Percentiles rank a stretch among this genome's conserved stretches.
phyloP scores from a whole-genome alignment of 2,113 vertebrate genomes.

The Monopterus albus region DNA sequence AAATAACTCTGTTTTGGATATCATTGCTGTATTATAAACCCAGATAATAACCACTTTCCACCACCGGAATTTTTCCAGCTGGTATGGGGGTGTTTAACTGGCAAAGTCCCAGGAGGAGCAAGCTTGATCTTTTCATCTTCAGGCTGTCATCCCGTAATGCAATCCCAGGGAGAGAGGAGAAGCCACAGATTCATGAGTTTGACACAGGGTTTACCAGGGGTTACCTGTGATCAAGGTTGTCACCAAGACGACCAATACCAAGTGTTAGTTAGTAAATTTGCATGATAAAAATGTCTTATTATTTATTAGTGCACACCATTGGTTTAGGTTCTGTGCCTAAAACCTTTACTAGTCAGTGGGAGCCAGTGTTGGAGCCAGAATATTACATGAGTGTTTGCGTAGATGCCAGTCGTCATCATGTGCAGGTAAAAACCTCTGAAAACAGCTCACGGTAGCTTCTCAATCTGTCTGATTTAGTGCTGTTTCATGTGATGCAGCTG shows the following conservation, averaged over 20 bases:
- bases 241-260: not conserved
- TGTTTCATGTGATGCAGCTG: not conserved
- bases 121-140: constrained; percentile 58
- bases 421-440: not conserved
- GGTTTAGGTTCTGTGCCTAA: too few species aligned
- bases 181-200: constrained; percentile 16
- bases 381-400: not conserved
- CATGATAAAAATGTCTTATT: too few species aligned
- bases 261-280: too few species aligned
- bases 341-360: too few species aligned
- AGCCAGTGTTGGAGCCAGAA: not conserved
- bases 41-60: constrained; percentile 42
- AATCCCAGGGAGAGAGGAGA: constrained; percentile 41
- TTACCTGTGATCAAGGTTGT: constrained; percentile 7
- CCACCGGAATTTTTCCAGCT: constrained; percentile 16
- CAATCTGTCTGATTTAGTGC: not conserved
- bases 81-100: constrained; percentile 21
- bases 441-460: not conserved
- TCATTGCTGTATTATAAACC: constrained; percentile 33
- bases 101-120: constrained; percentile 37
- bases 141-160: constrained; percentile 52
- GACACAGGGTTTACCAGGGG: not conserved
- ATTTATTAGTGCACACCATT: too few species aligned
- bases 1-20: constrained; percentile 28
- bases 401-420: not conserved